Base-by-base conservation (phyloP, 2,888 invertebrate species). In the Priocnemis perturbator region DNA sequence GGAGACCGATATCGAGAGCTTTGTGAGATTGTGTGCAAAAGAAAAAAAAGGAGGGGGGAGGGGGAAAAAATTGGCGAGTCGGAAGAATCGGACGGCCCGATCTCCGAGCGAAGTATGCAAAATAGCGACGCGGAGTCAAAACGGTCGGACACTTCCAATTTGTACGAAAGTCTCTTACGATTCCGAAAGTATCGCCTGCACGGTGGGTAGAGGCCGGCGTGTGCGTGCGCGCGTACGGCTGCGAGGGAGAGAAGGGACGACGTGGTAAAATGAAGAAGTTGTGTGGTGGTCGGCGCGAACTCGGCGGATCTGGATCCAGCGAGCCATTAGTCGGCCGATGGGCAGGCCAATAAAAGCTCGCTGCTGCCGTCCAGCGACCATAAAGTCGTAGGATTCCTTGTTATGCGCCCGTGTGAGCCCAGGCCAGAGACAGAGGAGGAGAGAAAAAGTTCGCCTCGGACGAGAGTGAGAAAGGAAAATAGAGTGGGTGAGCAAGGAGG, bases 331-430 rank as follows among this genome's bases (percentile, higher is more conserved):
- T 79, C 78, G 78, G 76, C 69, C 77, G 78, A 83, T 79, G 77
- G 77, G 61, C 73, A 75, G 78, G 75, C 83, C 82, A 84, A 84
- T 85, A 84, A 85, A 85, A 83, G 79, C 71, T 72, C 75, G 76
- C 73, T 63, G 67, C 64, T 72, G 74, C 76, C 73, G 81, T 81
- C 72, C 77, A 48, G 67, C 77, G 77, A 68, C 82, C 83, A 80
- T 85, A 86, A 85, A 85, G 78, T 84, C 83, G 76, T 75, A 78
- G 78, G 81, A 85, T 85, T 84, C 82, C 85, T 86, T 81, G 82
- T 83, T 85, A 83, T 81, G 76, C 74, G 76, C 48, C 69, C 74
- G 69, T 60, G 71, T 60, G 69, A 67, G 67, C 50, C 50, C 17
- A n/a, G 50, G 50, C 37, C 44, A 52, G 23, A 20, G 61, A 68